phyloP scores from a whole-genome alignment of 1,140 invertebrate species.

The Bilobella aurantiaca region DNA sequence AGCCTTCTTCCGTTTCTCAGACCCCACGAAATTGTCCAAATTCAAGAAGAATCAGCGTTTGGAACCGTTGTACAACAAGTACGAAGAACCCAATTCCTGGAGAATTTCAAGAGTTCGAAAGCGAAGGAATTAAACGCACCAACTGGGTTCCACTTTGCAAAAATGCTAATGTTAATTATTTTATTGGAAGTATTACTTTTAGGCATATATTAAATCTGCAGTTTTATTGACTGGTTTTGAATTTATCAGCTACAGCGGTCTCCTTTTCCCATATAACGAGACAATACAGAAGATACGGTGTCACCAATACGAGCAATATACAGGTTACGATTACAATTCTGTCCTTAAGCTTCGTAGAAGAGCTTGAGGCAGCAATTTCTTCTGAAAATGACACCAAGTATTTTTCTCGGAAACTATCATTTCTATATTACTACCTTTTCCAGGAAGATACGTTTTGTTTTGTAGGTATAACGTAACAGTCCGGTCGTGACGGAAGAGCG shows the following conservation, averaged over 20 bases:
- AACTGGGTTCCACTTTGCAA: not conserved
- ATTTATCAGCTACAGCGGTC: not conserved
- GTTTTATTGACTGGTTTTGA: not conserved
- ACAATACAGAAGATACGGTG: not conserved
- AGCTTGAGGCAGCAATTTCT: not conserved
- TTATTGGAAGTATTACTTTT: not conserved
- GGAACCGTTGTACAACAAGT: constrained; percentile 97
- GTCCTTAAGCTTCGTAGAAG: not conserved
- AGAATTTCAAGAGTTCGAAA: constrained; percentile 88
- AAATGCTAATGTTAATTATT: not conserved
- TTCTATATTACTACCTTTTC: no score
- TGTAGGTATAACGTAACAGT: not conserved
- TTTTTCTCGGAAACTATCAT: no score
- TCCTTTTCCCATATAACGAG: not conserved
- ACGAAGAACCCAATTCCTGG: constrained; percentile 98
- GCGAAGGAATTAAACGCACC: constrained; percentile 65
- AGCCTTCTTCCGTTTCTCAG: constrained; percentile 98
- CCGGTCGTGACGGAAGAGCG: not conserved
- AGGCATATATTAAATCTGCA: not conserved
- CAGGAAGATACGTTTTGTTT: not conserved
- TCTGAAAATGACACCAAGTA: not conserved
- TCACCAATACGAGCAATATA: not conserved
- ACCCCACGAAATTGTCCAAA: constrained; percentile 96
- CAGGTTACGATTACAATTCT: not conserved
- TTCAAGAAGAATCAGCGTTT: constrained; percentile 98